Evolutionary conservation across 2,797 vertebrate genomes (phyloP), one percentile per base, ranked within the genome.

Genomic region (Martes flavigula): DNA sequence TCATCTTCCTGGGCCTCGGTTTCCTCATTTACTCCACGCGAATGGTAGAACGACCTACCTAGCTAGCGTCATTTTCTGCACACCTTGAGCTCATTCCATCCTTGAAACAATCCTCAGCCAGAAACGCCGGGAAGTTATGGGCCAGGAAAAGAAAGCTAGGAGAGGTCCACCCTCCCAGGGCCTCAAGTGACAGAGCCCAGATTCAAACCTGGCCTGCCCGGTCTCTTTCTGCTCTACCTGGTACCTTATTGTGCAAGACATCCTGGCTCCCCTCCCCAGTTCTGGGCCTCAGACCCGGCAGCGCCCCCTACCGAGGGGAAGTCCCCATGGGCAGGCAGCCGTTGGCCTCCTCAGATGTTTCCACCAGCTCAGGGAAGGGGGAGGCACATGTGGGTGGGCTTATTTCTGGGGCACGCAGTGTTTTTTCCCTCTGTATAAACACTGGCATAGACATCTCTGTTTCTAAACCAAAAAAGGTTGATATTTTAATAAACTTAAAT

Each of bases 401-500:
- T 87, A 54, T 92, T 96, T 93, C 84, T 87, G 11, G 64, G 35
- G 17, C 83, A 51, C 13, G 54, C 18, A 38, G 35, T 46, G 27
- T 38, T 58, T 86, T 79, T 89, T 84, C 70, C n/a, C 48, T 38
- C 68, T 78, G 35, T 91, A 32, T 38, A 87, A 93, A 82, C 27
- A 85, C 1, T 94, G 78, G 70, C 64, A 87, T 30, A 70, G 51
- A 90, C 35, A 54, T 85, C 73, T 56, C 40, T 64, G 5, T 51
- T 90, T 89, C 84, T 48, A 82, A 96, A 87, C 64, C 23, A 62
- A 72, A 94, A 86, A 62, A 78, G 27, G 20, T 82, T 56, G 35
- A 38, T 86, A 87, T 92, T 90, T 96, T 89, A 94, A 97, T 97
- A 91, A 93, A 78, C 12, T 35, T 83, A 81, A 94, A 85, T 38